Evolutionary conservation across 2,888 invertebrate genomes (phyloP).

Genomic region (Achlya flavicornis): DNA sequence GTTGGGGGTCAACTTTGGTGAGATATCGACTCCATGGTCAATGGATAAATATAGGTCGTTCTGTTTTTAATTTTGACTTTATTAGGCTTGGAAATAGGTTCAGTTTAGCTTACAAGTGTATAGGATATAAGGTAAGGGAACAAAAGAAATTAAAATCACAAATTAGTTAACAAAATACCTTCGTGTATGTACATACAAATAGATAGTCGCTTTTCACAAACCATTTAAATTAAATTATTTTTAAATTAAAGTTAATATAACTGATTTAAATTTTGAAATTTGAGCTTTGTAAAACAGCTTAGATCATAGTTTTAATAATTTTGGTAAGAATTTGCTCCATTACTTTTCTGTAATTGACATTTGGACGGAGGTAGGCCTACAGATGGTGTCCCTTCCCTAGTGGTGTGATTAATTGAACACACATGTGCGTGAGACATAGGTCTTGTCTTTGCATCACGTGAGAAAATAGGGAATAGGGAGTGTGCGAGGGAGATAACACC

Average conservation of each 20-base stretch:
- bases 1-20: background rate
- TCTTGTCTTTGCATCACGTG: conserved; percentile 57
- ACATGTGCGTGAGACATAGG: conserved; percentile 59
- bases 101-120: background rate
- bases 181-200: background rate
- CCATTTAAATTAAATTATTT: background rate
- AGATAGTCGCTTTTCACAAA: too few species aligned
- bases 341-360: conserved; percentile 42
- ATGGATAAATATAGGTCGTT: background rate
- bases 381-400: conserved; percentile 34
- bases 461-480: conserved; percentile 62
- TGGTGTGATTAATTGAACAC: conserved; percentile 66
- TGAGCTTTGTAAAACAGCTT: background rate
- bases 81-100: background rate
- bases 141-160: background rate
- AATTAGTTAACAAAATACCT: background rate
- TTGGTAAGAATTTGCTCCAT: background rate
- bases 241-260: too few species aligned
- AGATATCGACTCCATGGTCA: background rate
- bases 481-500: conserved; percentile 48
- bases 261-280: too few species aligned
- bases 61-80: background rate
- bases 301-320: background rate
- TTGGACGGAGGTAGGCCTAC: conserved; percentile 40
- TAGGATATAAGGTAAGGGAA: background rate